Evolutionary conservation across 2,113 vertebrate species (phyloP).

Genomic region (Chloebia gouldiae): DNA sequence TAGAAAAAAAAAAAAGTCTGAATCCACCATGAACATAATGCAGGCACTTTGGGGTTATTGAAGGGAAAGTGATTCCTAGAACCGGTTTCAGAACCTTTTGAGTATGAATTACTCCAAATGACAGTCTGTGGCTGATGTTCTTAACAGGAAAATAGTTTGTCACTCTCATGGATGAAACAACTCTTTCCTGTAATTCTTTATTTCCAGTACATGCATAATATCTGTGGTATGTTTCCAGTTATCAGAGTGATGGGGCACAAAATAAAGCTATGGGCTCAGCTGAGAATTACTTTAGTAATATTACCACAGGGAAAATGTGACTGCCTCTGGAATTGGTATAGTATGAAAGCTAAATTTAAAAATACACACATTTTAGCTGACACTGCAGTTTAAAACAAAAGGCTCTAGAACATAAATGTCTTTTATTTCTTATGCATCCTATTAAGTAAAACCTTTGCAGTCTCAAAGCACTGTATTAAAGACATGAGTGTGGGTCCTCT

Average conservation of each 20-base stretch:
- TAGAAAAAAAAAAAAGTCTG: neutral
- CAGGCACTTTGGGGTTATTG: neutral
- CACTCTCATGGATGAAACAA: neutral
- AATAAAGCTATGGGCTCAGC: neutral
- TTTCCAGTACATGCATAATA: neutral
- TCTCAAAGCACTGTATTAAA: neutral
- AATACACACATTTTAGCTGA: neutral
- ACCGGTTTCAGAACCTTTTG: neutral
- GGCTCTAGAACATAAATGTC: neutral
- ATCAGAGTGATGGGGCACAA: neutral
- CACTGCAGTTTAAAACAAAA: neutral
- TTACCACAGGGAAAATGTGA: neutral
- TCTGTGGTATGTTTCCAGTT: neutral
- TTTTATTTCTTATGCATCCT: neutral
- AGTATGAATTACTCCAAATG: neutral
- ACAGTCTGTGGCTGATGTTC: neutral
- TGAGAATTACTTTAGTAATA: neutral
- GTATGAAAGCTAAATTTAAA: conserved; percentile 22
- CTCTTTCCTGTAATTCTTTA: neutral
- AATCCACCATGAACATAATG: neutral
- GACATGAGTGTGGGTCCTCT: neutral
- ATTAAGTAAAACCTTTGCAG: neutral
- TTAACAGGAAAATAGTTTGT: neutral
- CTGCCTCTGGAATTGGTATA: neutral
- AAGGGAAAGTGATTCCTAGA: neutral